Evolutionary conservation across 2,797 vertebrate species (phyloP), one percentile per base, ranked within the genome.

Genomic region (Peromyscus eremicus): DNA sequence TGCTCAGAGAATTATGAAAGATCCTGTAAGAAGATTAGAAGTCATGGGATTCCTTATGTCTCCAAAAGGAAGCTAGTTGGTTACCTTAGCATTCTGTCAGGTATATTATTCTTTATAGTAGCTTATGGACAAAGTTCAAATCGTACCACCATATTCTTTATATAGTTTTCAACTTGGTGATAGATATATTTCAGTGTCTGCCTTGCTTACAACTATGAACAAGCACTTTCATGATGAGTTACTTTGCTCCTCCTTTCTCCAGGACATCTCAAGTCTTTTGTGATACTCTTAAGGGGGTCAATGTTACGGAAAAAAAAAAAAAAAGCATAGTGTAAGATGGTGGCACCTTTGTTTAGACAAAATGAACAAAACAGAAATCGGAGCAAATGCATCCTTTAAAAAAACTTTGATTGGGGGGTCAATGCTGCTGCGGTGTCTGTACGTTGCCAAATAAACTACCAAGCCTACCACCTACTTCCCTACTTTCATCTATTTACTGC

Each of bases 301-400:
- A 83, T 66, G 55, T 43, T 40, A 43, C 76, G 64, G 94, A 94
- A 75, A 49, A 90, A 49, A 94, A 94, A 75, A 49, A 90, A 49
- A 62, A 86, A 57, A 57, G 13, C 13, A 43, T 43, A 19, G 55
- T 91, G 34, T 75, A 29, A 88, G 5, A 62, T 21, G 73, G 77
- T 49, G 3, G n/a, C 87, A 71, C 0, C 1, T 43, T 88, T 85
- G 55, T 73, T 32, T 64, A 89, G 52, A 60, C 19, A 93, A 93
- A 94, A n/a, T 75, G 34, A 81, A n/a, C 11, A 19, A 64, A 66
- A 68, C n/a, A 29, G 43, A 32, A 70, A 2, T 34, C 29, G 2
- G 29, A 89, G 52, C 19, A 64, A 89, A 1, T 4, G 0, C 27
- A 9, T 64, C 4, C 57, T 96, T 89, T 77, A 82, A n/a, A 75